Evolutionary conservation across 2,113 vertebrate genomes (phyloP).

Genomic region (Corythornis cristatus): DNA sequence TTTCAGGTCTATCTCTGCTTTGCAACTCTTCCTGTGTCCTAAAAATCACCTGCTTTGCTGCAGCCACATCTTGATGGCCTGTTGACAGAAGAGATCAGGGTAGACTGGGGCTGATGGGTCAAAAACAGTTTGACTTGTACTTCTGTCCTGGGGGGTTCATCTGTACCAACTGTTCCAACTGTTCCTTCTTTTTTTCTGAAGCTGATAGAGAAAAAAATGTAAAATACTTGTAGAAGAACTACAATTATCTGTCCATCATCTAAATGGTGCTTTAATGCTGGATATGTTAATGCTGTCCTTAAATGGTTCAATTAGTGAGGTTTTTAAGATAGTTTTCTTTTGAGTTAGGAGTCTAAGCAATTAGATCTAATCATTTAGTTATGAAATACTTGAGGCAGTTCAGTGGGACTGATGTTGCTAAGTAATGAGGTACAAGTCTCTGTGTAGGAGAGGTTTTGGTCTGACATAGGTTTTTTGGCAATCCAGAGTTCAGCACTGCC

Average conservation of each 20-base stretch:
- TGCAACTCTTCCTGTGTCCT: neutral
- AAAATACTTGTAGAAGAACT: slow-evolving; percentile 1
- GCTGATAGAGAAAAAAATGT: neutral
- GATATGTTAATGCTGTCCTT: slow-evolving; percentile 14
- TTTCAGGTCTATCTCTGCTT: neutral
- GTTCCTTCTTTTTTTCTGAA: neutral
- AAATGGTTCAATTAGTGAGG: neutral
- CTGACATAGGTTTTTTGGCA: fast-evolving
- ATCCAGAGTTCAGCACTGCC: neutral
- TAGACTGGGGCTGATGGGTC: neutral
- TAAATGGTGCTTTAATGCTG: slow-evolving; percentile 9
- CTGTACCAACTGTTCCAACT: neutral
- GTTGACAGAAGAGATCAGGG: neutral
- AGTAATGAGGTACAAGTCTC: neutral
- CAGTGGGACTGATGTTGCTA: neutral
- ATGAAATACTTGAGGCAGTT: neutral
- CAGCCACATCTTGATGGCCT: neutral
- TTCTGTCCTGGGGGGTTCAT: neutral
- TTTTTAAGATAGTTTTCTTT: neutral
- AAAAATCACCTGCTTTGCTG: neutral
- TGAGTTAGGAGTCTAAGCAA: neutral
- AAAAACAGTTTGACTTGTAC: neutral
- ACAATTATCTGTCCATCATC: slow-evolving; percentile 12
- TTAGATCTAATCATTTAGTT: neutral
- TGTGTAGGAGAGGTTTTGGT: neutral